phyloP scores from a whole-genome alignment of 2,888 invertebrate species.

The Synanthedon formicaeformis region DNA sequence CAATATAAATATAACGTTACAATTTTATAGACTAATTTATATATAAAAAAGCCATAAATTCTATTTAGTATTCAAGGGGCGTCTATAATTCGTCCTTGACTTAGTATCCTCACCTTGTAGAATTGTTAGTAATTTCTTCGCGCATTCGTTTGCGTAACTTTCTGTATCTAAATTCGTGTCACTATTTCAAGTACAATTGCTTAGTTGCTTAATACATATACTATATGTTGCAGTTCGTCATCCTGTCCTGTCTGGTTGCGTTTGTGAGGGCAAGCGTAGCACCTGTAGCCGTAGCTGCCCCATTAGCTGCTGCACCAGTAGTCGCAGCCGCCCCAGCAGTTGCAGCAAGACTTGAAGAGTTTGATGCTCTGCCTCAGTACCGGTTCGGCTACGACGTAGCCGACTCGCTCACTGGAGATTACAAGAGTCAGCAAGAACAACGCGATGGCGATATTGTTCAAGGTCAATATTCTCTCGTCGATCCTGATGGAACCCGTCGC shows the following conservation, averaged over 20 bases:
- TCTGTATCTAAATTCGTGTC: constrained; percentile 54
- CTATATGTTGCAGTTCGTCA: constrained; percentile 29
- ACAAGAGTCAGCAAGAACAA: constrained; percentile 55
- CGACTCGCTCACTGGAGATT: constrained; percentile 50
- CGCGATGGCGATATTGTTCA: constrained; percentile 65
- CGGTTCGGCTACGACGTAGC: constrained; percentile 49
- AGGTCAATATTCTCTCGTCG: constrained; percentile 47
- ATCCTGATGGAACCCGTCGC: constrained; percentile 51
- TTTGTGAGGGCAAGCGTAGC: constrained; percentile 32
- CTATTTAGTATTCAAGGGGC: constrained; percentile 32
- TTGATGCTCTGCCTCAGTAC: constrained; percentile 72
- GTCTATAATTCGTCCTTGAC: constrained; percentile 44
- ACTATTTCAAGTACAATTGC: constrained; percentile 58
- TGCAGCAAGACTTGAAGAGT: constrained; percentile 42
- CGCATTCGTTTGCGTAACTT: constrained; percentile 46
- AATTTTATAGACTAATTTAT: too few relatives aligned
- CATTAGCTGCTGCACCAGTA: constrained; percentile 14
- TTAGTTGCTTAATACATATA: not conserved
- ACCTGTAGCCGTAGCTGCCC: constrained; percentile 13
- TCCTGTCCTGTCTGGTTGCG: constrained; percentile 44
- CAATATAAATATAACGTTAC: too few relatives aligned
- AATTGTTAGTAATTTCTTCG: constrained; percentile 60
- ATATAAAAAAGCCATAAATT: constrained; percentile 9
- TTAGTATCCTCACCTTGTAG: constrained; percentile 43
- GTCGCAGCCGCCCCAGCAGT: constrained; percentile 24